These are phyloP conservation scores for Acheta domesticus DNA, from an alignment of 2,888 invertebrate genomes.

Conservation along the genomic window DNA sequence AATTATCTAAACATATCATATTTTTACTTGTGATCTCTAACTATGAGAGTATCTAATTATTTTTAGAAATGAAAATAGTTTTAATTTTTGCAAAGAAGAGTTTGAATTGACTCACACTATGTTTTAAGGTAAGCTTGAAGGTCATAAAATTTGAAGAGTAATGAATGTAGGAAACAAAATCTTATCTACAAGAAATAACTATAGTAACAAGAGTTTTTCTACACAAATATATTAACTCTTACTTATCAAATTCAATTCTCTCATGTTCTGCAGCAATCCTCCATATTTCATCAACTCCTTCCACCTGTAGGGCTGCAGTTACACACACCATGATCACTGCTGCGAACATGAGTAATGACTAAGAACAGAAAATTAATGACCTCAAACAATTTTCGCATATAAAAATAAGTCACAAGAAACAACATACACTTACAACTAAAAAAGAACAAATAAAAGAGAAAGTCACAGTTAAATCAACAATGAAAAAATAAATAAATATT, in stretches of 20 bases:
- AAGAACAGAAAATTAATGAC: constrained; percentile 35
- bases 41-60: too few relatives aligned
- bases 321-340: constrained; percentile 76
- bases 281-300: constrained; percentile 70
- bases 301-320: constrained; percentile 65
- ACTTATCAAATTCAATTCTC: constrained; percentile 59
- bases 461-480: not conserved
- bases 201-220: too few relatives aligned
- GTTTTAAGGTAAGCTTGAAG: too few relatives aligned
- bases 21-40: too few relatives aligned
- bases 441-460: not conserved
- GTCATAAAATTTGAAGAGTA: too few relatives aligned
- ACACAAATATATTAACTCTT: constrained; percentile 32
- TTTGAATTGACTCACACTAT: too few relatives aligned
- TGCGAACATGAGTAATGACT: constrained; percentile 76
- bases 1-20: not conserved
- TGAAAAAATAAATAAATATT: not conserved
- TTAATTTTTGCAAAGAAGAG: too few relatives aligned
- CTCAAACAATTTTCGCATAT: constrained; percentile 22
- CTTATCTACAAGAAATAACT: too few relatives aligned
- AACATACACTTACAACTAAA: not conserved
- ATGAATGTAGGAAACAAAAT: too few relatives aligned
- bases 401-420: not conserved
- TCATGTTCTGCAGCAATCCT: constrained; percentile 63
- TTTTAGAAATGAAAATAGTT: too few relatives aligned